Evolutionary conservation across 2,888 invertebrate genomes (phyloP).

Genomic region (Cephonodes hylas): DNA sequence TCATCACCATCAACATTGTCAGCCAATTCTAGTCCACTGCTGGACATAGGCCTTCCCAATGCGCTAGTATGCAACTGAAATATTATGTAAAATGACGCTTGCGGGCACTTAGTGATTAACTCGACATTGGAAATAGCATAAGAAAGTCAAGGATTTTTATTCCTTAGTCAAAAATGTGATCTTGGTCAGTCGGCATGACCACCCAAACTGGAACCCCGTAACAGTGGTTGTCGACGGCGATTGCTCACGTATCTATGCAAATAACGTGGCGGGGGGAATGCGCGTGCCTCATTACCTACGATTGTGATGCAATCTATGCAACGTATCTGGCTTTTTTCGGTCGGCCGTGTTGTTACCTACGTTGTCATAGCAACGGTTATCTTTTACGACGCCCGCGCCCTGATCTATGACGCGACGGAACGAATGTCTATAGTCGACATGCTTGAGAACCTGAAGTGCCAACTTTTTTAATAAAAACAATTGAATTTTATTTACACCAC

Average conservation of each 20-base stretch:
- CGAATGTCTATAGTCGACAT: neutral
- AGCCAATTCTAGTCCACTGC: no score
- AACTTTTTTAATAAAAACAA: neutral
- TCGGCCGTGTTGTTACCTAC: slow-evolving; percentile 56
- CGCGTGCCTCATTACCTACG: slow-evolving; percentile 67
- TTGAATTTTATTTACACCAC: neutral
- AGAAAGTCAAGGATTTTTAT: no score
- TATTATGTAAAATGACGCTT: no score
- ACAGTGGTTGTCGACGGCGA: slow-evolving; percentile 24
- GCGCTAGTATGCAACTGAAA: no score
- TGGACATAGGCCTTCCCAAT: no score
- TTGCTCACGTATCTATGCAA: slow-evolving; percentile 66
- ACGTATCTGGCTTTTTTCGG: slow-evolving; percentile 72
- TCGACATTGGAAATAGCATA: no score
- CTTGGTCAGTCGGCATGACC: neutral
- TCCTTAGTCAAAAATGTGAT: neutral
- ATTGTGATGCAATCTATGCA: slow-evolving; percentile 79
- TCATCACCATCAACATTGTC: no score
- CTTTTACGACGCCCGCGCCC: slow-evolving; percentile 32
- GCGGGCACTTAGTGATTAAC: no score
- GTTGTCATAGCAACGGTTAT: slow-evolving; percentile 62
- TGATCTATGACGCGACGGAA: neutral
- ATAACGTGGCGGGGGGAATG: slow-evolving; percentile 32
- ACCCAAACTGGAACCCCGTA: neutral
- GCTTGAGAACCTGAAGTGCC: neutral